Evolutionary conservation across 2,113 vertebrate species (phyloP).

Genomic region (Micronisus gabar): DNA sequence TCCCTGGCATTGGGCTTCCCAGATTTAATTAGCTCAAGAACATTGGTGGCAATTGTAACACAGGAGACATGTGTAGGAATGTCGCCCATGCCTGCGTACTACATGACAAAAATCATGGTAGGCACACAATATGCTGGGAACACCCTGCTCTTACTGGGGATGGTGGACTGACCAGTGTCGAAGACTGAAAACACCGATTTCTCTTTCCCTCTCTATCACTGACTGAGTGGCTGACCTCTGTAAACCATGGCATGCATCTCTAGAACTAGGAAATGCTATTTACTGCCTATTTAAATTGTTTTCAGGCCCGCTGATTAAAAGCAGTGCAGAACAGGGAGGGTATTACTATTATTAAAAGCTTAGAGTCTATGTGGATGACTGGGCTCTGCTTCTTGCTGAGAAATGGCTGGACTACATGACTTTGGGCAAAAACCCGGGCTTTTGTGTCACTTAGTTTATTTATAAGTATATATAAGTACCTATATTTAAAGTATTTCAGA

Average conservation of each 20-base stretch:
- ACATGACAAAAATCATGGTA: background rate
- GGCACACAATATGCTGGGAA: background rate
- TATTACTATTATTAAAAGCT: background rate
- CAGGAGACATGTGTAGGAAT: fast-evolving
- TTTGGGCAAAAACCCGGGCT: background rate
- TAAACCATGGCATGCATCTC: background rate
- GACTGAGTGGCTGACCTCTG: background rate
- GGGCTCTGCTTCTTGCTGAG: background rate
- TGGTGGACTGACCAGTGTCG: background rate
- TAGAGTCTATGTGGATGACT: background rate
- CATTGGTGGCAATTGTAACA: background rate
- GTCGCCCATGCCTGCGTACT: background rate
- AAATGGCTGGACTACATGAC: background rate
- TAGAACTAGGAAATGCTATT: background rate
- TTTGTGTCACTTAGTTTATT: background rate
- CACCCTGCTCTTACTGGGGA: background rate
- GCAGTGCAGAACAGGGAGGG: background rate
- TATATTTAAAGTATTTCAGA: constrained; percentile 12
- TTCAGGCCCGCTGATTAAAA: background rate
- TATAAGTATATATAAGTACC: background rate
- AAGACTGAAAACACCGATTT: background rate
- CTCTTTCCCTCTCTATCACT: background rate
- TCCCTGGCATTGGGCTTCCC: background rate
- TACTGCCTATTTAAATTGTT: background rate
- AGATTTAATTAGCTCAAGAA: background rate